Conservation (phyloP, 2,113 vertebrate genomes). For the Terrapene triunguis region DNA sequence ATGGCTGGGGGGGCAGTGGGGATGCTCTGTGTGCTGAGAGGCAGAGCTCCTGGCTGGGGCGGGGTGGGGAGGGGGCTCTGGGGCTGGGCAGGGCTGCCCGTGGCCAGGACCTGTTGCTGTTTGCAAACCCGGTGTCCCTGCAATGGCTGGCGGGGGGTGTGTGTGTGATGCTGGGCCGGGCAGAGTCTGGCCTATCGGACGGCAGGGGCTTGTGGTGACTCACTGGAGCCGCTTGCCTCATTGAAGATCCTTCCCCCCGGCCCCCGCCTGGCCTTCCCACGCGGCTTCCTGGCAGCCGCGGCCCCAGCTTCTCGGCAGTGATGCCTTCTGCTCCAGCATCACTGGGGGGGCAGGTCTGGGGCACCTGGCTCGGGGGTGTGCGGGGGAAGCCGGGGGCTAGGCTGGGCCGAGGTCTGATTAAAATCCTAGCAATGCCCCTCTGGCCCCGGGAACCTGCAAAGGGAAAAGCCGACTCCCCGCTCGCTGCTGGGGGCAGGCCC, state of each 20-base stretch:
- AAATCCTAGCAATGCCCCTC: too few relatives aligned
- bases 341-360: too few relatives aligned
- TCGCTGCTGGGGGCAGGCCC: too few relatives aligned
- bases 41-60: neutral
- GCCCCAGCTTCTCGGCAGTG: neutral
- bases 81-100: neutral
- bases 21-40: neutral
- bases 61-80: neutral
- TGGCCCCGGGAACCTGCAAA: neutral
- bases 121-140: too few relatives aligned
- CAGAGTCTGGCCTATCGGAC: neutral
- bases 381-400: neutral
- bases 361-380: neutral
- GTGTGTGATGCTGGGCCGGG: fast-evolving
- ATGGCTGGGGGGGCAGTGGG: neutral
- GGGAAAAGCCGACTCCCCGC: neutral
- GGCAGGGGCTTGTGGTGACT: neutral
- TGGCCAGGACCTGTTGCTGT: too few relatives aligned
- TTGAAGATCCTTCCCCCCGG: too few relatives aligned
- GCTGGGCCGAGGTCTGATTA: too few relatives aligned
- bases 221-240: neutral
- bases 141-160: fast-evolving
- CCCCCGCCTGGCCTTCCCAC: neutral
- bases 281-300: neutral
- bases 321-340: neutral